Percentiles rank a stretch among this genome's conserved stretches.
Evolutionary conservation across 2,113 vertebrate species (phyloP).

Genomic region (Ceuthmochares aereus): DNA sequence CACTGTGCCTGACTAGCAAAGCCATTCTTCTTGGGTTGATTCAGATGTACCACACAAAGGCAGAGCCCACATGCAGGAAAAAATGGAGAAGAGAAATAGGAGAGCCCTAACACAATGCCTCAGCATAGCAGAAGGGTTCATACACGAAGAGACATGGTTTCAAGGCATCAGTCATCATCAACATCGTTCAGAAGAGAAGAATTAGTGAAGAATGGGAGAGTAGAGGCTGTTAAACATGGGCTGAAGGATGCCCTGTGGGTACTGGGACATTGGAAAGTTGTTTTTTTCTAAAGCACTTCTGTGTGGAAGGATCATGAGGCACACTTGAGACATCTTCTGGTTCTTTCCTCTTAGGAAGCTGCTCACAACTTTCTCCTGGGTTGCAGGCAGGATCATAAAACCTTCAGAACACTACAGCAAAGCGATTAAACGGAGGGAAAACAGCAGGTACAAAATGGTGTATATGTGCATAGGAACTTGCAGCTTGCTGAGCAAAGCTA

Average conservation of each 20-base stretch:
- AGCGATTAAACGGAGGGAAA: neutral
- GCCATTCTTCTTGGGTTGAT: neutral
- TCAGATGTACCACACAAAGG: rapidly evolving
- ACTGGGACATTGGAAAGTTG: neutral
- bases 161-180: neutral
- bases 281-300: neutral
- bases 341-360: neutral
- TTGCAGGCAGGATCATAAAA: neutral
- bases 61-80: neutral
- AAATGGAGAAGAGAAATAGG: rapidly evolving
- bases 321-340: neutral
- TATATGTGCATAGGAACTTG: neutral
- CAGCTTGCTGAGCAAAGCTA: neutral
- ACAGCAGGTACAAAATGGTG: neutral
- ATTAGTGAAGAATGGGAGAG: neutral
- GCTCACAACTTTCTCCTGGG: neutral
- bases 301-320: neutral
- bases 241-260: neutral
- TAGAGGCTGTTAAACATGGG: neutral
- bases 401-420: neutral
- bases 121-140: neutral
- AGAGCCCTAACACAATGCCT: neutral
- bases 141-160: neutral
- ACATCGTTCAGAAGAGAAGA: neutral
- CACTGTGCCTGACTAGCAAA: neutral